Evolutionary conservation across 2,888 invertebrate species (phyloP), one percentile per base, ranked within the genome.

Genomic region (Gastrophysa polygoni): DNA sequence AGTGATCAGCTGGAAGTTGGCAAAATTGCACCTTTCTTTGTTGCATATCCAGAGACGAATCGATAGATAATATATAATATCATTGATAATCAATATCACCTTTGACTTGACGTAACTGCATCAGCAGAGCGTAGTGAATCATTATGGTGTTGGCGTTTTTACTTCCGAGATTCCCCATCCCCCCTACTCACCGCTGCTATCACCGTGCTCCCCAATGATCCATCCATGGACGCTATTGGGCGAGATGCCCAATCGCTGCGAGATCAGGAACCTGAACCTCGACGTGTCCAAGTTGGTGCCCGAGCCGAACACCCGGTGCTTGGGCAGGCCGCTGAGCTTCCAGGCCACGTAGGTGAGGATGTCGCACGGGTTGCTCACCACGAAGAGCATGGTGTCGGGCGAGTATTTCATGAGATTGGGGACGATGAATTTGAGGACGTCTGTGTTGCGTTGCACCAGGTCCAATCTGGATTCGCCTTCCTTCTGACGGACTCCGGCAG

Each of bases 201-300:
- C 96, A 0, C 96, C 96, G 75, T 96, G 96, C 78, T 96, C 96
- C 28, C 96, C 96, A 75, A 96, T 94, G 74, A 96, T 92, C 88
- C 93, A 96, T 0, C 93, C 96, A 78, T 96, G 95, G 75, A 92
- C 91, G 68, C 92, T 93, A 11, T 90, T 88, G 4, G 95, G 88
- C 0, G 95, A 92, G 43, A 96, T 88, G 63, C 88, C 87, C 56
- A 96, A 83, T 72, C 87, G 89, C 79, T 95, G 91, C 0, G 94
- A 93, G 73, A 96, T 85, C 60, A 95, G 83, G 82, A 94, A 96
- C 32, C 95, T 88, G 83, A 97, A 95, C 66, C 96, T 85, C 0
- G 95, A 93, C 0, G 96, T 94, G 82, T 96, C 96, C 73, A 97
- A 85, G 82, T 96, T 96, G 43, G 96, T 96, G 5, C 96, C 96